Conservation (phyloP, 1,140 invertebrate genomes). For the Drosophila burlai region DNA sequence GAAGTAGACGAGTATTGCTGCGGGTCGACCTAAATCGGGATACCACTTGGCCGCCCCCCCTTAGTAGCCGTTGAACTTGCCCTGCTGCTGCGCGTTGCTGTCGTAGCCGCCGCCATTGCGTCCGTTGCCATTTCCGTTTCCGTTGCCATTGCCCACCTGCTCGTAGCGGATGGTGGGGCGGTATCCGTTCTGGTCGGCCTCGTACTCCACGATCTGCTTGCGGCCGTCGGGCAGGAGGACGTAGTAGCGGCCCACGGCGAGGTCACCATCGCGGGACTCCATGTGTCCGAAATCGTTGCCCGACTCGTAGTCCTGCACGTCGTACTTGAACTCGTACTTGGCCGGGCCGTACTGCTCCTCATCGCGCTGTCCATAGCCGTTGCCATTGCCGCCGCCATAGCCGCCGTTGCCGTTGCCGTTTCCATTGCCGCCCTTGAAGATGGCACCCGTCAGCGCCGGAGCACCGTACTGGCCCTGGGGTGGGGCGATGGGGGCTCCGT, state of each 20-base stretch:
- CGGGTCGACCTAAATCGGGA: conserved; percentile 67
- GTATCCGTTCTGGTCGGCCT: conserved; percentile 91
- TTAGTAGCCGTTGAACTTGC: conserved; percentile 82
- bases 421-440: conserved; percentile 80
- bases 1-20: conserved; percentile 62
- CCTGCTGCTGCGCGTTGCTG: conserved; percentile 79
- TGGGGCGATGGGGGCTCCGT: conserved; percentile 83
- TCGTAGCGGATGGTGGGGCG: conserved; percentile 91
- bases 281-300: conserved; percentile 91
- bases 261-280: conserved; percentile 89
- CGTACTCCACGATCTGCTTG: conserved; percentile 92
- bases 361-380: conserved; percentile 76
- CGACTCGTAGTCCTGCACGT: conserved; percentile 89
- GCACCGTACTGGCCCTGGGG: conserved; percentile 85
- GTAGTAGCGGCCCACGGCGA: conserved; percentile 89
- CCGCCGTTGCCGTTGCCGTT: conserved; percentile 64
- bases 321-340: conserved; percentile 91
- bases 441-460: conserved; percentile 85
- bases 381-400: conserved; percentile 47
- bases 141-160: conserved; percentile 86
- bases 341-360: conserved; percentile 87
- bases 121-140: conserved; percentile 83
- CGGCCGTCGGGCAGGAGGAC: conserved; percentile 91
- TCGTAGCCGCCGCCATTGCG: conserved; percentile 81
- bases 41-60: conserved; percentile 31